Evolutionary conservation across 1,140 invertebrate genomes (phyloP).

Genomic region (Eciton burchellii): DNA sequence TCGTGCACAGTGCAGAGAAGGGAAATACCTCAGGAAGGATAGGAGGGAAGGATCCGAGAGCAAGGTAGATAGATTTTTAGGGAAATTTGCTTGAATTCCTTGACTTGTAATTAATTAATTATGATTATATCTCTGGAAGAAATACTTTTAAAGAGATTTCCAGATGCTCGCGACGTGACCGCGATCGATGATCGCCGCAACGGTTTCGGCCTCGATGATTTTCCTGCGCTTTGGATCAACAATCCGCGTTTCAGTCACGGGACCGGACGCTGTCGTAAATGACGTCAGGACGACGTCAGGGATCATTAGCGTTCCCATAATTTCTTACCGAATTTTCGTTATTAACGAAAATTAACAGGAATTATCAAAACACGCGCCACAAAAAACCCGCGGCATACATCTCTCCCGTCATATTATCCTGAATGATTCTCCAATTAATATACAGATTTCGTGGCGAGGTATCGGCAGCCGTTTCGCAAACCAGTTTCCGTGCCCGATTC

Average conservation of each 20-base stretch:
- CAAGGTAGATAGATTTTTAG: too few relatives aligned
- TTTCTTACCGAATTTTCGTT: slow-evolving; percentile 32
- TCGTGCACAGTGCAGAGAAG: too few relatives aligned
- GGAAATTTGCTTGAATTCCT: too few relatives aligned
- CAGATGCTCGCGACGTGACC: too few relatives aligned
- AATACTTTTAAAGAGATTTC: too few relatives aligned
- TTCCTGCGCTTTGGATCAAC: too few relatives aligned
- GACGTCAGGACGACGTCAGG: slow-evolving; percentile 23
- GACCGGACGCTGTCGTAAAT: not conserved
- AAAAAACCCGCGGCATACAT: slow-evolving; percentile 23
- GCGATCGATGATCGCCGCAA: too few relatives aligned
- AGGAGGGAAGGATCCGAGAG: too few relatives aligned
- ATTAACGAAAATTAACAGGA: slow-evolving; percentile 44
- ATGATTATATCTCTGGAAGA: too few relatives aligned
- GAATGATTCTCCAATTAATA: slow-evolving; percentile 54
- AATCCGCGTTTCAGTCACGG: slow-evolving; percentile 5
- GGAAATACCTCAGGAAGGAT: too few relatives aligned
- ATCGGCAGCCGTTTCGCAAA: slow-evolving; percentile 26
- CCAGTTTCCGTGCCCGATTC: slow-evolving; percentile 43
- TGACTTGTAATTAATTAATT: too few relatives aligned
- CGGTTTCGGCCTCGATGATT: too few relatives aligned
- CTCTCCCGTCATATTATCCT: slow-evolving; percentile 40
- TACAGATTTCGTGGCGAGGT: not conserved
- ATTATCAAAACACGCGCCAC: slow-evolving; percentile 16
- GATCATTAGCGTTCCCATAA: slow-evolving; percentile 41